Conservation (phyloP, 2,113 vertebrate genomes). For the Macrotis lagotis region DNA sequence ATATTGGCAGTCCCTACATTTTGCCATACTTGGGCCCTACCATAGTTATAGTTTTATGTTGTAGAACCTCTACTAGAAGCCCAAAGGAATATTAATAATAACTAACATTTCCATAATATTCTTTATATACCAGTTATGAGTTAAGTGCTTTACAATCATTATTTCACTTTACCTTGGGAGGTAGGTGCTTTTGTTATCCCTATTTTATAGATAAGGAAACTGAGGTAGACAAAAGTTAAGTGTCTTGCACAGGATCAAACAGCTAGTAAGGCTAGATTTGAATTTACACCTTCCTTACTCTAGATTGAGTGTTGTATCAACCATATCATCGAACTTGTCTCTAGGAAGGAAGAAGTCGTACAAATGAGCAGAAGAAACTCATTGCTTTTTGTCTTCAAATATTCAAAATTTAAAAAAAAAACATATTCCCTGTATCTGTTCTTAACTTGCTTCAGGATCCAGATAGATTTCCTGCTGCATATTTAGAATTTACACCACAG, state of each 20-base stretch:
- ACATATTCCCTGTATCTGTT: neutral
- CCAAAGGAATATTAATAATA: too few relatives aligned
- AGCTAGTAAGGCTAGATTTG: neutral
- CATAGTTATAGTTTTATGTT: too few relatives aligned
- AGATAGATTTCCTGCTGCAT: neutral
- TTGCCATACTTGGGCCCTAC: too few relatives aligned
- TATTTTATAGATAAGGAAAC: neutral
- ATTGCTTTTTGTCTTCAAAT: neutral
- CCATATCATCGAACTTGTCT: neutral
- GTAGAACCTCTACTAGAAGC: too few relatives aligned
- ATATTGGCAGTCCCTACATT: too few relatives aligned
- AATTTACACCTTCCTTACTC: neutral
- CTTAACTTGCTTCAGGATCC: neutral
- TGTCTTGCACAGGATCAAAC: neutral
- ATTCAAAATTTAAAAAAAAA: neutral
- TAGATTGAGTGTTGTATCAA: fast-evolving
- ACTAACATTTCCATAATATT: too few relatives aligned
- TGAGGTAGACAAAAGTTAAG: neutral
- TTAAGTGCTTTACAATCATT: neutral
- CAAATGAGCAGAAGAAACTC: neutral
- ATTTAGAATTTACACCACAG: neutral
- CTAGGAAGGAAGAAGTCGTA: neutral
- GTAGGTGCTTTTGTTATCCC: too few relatives aligned
- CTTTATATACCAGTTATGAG: neutral
- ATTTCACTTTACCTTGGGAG: too few relatives aligned